Evolutionary conservation across 2,888 invertebrate species (phyloP), one percentile per base, ranked within the genome.

Genomic region (Drosophila pseudotakahashii): DNA sequence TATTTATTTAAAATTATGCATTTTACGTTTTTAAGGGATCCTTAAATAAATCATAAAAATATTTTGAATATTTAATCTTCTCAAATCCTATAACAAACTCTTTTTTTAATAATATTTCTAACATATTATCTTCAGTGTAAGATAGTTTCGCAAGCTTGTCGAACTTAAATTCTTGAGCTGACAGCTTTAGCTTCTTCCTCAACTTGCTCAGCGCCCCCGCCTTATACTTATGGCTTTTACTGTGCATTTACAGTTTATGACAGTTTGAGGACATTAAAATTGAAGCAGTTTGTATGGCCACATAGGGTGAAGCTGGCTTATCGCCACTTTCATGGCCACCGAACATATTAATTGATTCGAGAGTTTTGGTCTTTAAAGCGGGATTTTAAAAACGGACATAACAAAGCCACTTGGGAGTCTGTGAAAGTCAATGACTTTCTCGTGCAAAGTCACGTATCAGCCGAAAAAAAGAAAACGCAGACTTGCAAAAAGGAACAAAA

Each of bases 241-340:
- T 48, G 59, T 59, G 42, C 62, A 60, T 73, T 81, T 72, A 55
- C 68, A 76, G 79, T 72, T 81, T 76, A 78, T 81, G 76, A 78
- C 64, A 73, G 71, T 80, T 66, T 67, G 48, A 39, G 70, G 64
- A 37, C 73, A 73, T 55, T 57, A 57, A 47, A 73, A 48, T 57
- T 30, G 42, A 54, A 77, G 55, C 67, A 48, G 52, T 64, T 67
- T 67, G 37, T 60, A 54, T 51, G 39, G 36, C 32, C 51, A 64
- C 44, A 41, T 64, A 66, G 52, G 23, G 34, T 57, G 32, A 7
- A 36, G 58, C 36, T 45, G 52, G 66, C 79, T 77, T 78, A 77
- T 68, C 62, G 53, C 50, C 45, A 37, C 14, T 51, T 57, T 30
- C 44, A 32, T 47, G 67, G 36, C 36, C 41, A 39, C 14, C 26